Conservation (phyloP, 2,113 vertebrate genomes). For the Oceanodroma tethys region DNA sequence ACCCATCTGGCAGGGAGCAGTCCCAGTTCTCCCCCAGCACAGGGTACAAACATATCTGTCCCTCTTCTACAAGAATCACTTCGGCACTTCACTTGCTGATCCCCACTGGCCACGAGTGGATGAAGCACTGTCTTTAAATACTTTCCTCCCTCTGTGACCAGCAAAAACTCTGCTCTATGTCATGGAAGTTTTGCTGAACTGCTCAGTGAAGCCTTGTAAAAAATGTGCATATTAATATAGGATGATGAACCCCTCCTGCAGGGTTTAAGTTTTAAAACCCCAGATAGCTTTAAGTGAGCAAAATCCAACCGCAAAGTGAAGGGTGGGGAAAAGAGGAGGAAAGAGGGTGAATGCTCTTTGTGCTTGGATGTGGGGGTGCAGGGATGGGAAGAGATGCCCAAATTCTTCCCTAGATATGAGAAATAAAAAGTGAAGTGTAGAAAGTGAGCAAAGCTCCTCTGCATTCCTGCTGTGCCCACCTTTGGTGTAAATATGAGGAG, state of each 20-base stretch:
- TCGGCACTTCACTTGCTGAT: not conserved
- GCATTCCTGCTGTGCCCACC: not conserved
- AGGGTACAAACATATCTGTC: not conserved
- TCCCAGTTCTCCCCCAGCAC: not conserved
- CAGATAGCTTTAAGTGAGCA: not conserved
- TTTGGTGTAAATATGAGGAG: not conserved
- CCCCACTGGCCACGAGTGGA: not conserved
- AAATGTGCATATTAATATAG: not conserved
- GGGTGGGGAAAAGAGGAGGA: not conserved
- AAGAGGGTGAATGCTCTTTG: not conserved
- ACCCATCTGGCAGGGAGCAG: not conserved
- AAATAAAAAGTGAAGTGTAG: not conserved
- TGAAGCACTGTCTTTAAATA: not conserved
- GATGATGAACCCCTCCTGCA: not conserved
- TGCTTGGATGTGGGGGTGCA: not conserved
- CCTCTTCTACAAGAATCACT: not conserved
- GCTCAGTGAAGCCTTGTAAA: not conserved
- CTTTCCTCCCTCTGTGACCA: not conserved
- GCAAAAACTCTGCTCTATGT: not conserved
- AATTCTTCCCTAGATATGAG: not conserved
- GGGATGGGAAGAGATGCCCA: not conserved
- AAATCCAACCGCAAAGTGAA: not conserved
- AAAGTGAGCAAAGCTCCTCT: not conserved
- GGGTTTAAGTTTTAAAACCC: not conserved
- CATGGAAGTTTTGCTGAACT: not conserved